Evolutionary conservation across 2,888 invertebrate genomes (phyloP).

Genomic region (Meloe dianella): DNA sequence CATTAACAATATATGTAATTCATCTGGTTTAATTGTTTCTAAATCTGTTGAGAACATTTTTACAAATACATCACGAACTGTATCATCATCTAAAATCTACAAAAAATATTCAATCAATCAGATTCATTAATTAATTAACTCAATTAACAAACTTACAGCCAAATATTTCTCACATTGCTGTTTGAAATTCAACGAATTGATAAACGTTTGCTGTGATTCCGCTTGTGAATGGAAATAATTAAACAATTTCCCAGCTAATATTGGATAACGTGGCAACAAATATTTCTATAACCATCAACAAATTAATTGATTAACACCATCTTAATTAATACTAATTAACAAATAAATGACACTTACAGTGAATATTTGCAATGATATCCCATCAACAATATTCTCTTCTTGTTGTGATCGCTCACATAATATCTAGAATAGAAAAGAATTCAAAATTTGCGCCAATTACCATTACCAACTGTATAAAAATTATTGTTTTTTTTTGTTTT

Average conservation of each 20-base stretch:
- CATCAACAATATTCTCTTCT: slow-evolving; percentile 73
- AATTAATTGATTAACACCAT: not conserved
- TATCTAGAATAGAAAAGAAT: slow-evolving; percentile 63
- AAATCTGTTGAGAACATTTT: slow-evolving; percentile 63
- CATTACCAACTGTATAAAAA: slow-evolving; percentile 23
- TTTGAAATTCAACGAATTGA: slow-evolving; percentile 66
- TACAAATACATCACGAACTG: slow-evolving; percentile 73
- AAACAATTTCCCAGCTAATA: slow-evolving; percentile 74
- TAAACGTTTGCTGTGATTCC: slow-evolving; percentile 64
- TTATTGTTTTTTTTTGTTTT: not conserved
- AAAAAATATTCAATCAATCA: slow-evolving; percentile 17
- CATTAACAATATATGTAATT: slow-evolving; percentile 70
- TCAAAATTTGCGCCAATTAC: slow-evolving; percentile 25
- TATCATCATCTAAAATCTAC: slow-evolving; percentile 62
- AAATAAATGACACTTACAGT: slow-evolving; percentile 62
- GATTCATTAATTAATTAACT: not conserved
- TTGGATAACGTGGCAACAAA: slow-evolving; percentile 79
- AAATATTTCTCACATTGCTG: slow-evolving; percentile 75
- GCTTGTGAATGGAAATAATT: slow-evolving; percentile 64
- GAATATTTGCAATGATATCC: slow-evolving; percentile 73
- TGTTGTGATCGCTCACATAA: slow-evolving; percentile 72
- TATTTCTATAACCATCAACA: slow-evolving; percentile 57
- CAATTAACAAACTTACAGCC: slow-evolving; percentile 51
- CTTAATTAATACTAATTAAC: slow-evolving; percentile 17
- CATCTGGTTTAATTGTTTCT: slow-evolving; percentile 67